Evolutionary conservation across 2,888 invertebrate genomes (phyloP).

Genomic region (Lobophora halterata): DNA sequence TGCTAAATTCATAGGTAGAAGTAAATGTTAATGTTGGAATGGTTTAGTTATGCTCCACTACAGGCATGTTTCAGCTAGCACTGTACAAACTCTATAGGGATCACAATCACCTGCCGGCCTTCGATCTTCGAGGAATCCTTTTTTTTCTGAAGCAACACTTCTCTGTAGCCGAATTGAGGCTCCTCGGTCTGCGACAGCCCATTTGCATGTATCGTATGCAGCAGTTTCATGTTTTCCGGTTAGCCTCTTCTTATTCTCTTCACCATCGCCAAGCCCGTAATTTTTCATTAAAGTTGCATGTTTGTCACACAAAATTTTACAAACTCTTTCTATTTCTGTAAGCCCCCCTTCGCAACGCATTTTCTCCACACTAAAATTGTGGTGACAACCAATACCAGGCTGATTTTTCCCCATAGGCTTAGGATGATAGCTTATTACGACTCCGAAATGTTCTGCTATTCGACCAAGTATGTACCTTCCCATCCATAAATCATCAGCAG

Average conservation of each 20-base stretch:
- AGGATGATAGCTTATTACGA: constrained; percentile 84
- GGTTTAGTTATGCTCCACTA: no score
- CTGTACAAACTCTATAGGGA: constrained; percentile 83
- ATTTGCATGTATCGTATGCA: constrained; percentile 92
- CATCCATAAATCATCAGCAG: constrained; percentile 93
- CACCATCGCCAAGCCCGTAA: constrained; percentile 93
- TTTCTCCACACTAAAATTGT: constrained; percentile 92
- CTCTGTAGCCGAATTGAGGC: constrained; percentile 96
- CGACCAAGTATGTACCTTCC: constrained; percentile 90
- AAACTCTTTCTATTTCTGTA: constrained; percentile 91
- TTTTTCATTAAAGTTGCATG: constrained; percentile 89
- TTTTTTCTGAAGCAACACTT: constrained; percentile 89
- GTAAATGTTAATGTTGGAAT: no score
- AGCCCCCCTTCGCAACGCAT: constrained; percentile 90
- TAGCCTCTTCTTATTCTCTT: constrained; percentile 95
- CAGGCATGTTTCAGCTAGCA: constrained; percentile 71
- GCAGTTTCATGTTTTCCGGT: constrained; percentile 97
- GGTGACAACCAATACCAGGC: constrained; percentile 92
- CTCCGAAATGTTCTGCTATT: constrained; percentile 92
- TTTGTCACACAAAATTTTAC: constrained; percentile 82
- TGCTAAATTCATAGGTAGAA: no score
- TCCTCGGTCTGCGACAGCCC: constrained; percentile 94
- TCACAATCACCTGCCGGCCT: constrained; percentile 96
- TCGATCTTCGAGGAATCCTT: constrained; percentile 96
- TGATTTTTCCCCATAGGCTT: constrained; percentile 92